Percentiles rank a stretch among this genome's conserved stretches.
These are phyloP conservation scores for Dyspetes luteomarginatus DNA, from an alignment of 2,888 invertebrate genomes.

Conservation along the genomic window DNA sequence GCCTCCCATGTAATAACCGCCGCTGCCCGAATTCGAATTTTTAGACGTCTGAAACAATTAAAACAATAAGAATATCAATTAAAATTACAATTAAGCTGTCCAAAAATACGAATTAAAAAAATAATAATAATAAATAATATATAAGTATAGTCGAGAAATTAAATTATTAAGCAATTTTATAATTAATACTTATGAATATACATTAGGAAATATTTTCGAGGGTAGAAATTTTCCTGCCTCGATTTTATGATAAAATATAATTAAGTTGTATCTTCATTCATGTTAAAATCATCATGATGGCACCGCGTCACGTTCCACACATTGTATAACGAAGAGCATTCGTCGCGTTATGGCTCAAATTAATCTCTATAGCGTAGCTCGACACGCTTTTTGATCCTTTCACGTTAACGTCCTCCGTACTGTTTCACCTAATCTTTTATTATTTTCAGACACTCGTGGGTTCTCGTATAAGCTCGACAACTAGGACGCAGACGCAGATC, in stretches of 20 bases:
- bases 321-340: not conserved
- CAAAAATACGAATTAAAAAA: not conserved
- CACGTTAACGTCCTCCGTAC: not conserved
- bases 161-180: not conserved
- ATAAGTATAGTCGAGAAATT: not conserved
- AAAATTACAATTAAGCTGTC: not conserved
- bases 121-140: not conserved
- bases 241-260: not conserved
- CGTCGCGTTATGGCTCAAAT: not conserved
- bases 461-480: not conserved
- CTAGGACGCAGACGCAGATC: slow-evolving; percentile 49
- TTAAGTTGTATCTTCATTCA: not conserved
- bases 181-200: too few species aligned
- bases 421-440: not conserved
- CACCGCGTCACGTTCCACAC: not conserved
- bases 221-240: too few species aligned
- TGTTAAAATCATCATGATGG: not conserved
- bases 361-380: not conserved
- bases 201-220: not conserved
- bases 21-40: slow-evolving; percentile 85
- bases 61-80: not conserved
- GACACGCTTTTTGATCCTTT: not conserved
- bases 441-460: not conserved
- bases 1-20: slow-evolving; percentile 88
- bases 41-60: slow-evolving; percentile 84